These are phyloP conservation scores for Lumbricus terrestris DNA, from an alignment of 2,888 invertebrate species.

Conservation along the genomic window DNA sequence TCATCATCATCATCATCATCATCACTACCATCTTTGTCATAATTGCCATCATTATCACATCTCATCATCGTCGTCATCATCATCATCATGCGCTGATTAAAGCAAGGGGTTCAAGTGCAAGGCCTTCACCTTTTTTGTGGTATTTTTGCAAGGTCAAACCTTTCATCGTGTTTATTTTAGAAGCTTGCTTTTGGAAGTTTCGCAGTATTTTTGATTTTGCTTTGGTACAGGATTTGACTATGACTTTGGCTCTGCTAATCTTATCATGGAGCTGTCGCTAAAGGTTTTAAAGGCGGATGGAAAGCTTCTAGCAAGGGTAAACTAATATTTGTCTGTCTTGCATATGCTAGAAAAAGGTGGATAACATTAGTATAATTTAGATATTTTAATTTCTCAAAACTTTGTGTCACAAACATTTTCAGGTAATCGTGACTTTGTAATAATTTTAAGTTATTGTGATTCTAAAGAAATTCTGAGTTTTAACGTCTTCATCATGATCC, in stretches of 20 bases:
- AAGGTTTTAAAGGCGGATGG: conserved; percentile 71
- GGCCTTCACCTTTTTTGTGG: too few relatives aligned
- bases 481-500: background rate
- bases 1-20: background rate
- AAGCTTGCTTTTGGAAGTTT: background rate
- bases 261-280: conserved; percentile 77
- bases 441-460: too few relatives aligned
- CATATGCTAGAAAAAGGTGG: background rate
- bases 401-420: background rate
- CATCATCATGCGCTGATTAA: background rate
- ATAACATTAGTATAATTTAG: background rate
- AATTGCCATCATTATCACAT: too few relatives aligned
- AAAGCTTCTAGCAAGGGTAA: conserved; percentile 61
- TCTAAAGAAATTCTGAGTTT: background rate
- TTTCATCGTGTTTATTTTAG: background rate
- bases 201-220: background rate
- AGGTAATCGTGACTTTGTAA: background rate
- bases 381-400: background rate
- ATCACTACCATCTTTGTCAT: too few relatives aligned
- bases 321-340: conserved; percentile 15
- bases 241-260: conserved; percentile 55
- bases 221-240: conserved; percentile 40
- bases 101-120: background rate
- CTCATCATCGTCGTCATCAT: background rate
- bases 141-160: background rate